A percentile compares a stretch with the other conserved stretches of the same genome.
phyloP scores from a whole-genome alignment of 2,797 vertebrate species.

The Parambassis ranga region DNA sequence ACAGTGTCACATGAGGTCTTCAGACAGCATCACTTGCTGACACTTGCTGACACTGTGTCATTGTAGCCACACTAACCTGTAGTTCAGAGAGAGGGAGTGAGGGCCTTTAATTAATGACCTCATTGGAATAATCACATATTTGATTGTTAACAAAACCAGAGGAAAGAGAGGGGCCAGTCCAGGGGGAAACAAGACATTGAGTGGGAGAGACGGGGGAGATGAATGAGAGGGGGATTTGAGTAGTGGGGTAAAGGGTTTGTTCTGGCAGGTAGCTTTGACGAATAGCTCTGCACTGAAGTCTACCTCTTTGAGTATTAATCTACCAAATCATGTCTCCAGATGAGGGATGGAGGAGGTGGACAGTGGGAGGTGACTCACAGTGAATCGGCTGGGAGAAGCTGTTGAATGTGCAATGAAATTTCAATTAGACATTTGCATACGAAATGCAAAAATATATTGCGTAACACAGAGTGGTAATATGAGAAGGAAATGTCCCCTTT shows the following conservation, averaged over 20 bases:
- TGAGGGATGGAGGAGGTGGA: constrained; percentile 52
- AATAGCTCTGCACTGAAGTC: constrained; percentile 71
- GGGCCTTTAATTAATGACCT: constrained; percentile 71
- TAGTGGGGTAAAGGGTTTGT: constrained; percentile 49
- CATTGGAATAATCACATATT: constrained; percentile 76
- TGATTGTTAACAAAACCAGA: constrained; percentile 75
- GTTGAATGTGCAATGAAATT: constrained; percentile 48
- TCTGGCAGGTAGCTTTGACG: constrained; percentile 75
- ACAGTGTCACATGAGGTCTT: constrained; percentile 41
- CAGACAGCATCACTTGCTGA: constrained; percentile 52
- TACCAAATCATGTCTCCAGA: constrained; percentile 71
- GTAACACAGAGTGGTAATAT: constrained; percentile 23
- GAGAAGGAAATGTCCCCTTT: constrained; percentile 37
- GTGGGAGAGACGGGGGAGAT: constrained; percentile 57
- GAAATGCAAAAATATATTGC: constrained; percentile 26
- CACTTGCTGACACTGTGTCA: constrained; percentile 57
- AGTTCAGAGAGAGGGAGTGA: constrained; percentile 17
- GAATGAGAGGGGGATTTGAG: constrained; percentile 58
- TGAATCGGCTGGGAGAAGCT: constrained; percentile 24
- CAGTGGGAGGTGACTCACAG: constrained; percentile 32
- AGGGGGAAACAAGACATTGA: constrained; percentile 38
- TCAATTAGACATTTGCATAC: constrained; percentile 49
- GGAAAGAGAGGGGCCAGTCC: constrained; percentile 52
- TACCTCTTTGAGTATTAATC: constrained; percentile 75
- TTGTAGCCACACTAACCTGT: constrained; percentile 46